Percentiles rank a stretch among this genome's conserved stretches.
Conservation (phyloP, 2,888 invertebrate genomes). For the Uropetala carovei region DNA sequence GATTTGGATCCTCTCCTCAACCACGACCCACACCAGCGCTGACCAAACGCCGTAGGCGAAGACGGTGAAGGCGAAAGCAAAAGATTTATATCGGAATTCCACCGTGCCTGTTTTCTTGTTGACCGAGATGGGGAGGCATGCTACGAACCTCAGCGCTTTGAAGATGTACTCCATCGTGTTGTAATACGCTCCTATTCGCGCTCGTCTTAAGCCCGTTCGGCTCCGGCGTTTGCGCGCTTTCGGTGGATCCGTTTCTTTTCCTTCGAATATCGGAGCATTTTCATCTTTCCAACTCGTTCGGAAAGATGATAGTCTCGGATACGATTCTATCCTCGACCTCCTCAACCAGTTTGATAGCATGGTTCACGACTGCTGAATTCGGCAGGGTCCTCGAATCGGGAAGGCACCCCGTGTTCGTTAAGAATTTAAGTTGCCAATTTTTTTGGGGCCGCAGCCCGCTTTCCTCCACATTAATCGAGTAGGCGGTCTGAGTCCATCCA, state of each 20-base stretch:
- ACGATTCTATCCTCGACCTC: background rate
- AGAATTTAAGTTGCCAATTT: background rate
- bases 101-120: background rate
- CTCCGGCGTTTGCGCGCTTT: background rate
- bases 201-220: background rate
- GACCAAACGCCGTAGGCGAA: slow-evolving; percentile 22
- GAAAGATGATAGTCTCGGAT: background rate
- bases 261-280: slow-evolving; percentile 8
- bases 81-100: slow-evolving; percentile 22
- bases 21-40: slow-evolving; percentile 41
- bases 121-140: slow-evolving; percentile 14
- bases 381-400: background rate
- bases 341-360: slow-evolving; percentile 26
- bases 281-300: slow-evolving; percentile 8
- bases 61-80: slow-evolving; percentile 29
- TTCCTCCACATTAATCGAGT: background rate
- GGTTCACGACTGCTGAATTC: background rate
- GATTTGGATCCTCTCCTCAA: slow-evolving; percentile 19
- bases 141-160: background rate
- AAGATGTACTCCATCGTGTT: slow-evolving; percentile 40
- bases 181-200: slow-evolving; percentile 32
- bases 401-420: background rate
- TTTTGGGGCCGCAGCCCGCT: background rate
- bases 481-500: background rate
- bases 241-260: background rate